Evolutionary conservation across 2,113 vertebrate species (phyloP).

Genomic region (Gadus macrocephalus): DNA sequence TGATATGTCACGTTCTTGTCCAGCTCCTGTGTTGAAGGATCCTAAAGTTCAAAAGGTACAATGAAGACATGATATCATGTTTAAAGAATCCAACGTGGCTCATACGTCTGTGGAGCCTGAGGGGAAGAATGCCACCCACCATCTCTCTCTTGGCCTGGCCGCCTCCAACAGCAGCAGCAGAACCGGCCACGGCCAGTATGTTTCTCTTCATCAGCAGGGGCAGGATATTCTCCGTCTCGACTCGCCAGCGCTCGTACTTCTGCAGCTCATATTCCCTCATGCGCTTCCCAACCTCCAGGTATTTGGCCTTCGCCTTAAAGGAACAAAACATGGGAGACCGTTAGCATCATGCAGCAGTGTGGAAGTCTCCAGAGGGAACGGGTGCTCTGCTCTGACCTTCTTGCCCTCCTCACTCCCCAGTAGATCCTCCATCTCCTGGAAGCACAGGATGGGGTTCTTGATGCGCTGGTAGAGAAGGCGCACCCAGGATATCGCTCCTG

Average conservation of each 20-base stretch:
- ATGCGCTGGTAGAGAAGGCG: slow-evolving; percentile 77
- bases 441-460: slow-evolving; percentile 76
- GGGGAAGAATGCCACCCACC: slow-evolving; percentile 38
- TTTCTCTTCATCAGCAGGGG: slow-evolving; percentile 75
- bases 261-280: slow-evolving; percentile 77
- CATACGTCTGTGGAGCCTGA: not conserved
- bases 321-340: slow-evolving; percentile 9
- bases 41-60: slow-evolving; percentile 19
- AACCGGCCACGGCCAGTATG: slow-evolving; percentile 61
- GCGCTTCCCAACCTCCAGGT: slow-evolving; percentile 68
- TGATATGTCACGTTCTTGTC: slow-evolving; percentile 46
- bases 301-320: slow-evolving; percentile 78
- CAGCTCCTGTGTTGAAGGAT: slow-evolving; percentile 15
- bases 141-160: slow-evolving; percentile 11
- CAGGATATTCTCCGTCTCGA: slow-evolving; percentile 58
- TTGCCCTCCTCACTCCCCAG: slow-evolving; percentile 70
- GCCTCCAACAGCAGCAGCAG: not conserved
- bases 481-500: slow-evolving; percentile 87
- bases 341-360: no score
- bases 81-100: not conserved
- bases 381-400: slow-evolving; percentile 60
- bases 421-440: slow-evolving; percentile 78
- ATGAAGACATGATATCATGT: not conserved
- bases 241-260: slow-evolving; percentile 76
- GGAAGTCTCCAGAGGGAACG: not conserved